Evolutionary conservation across 2,888 invertebrate genomes (phyloP).

Genomic region (Laspeyria flexula): DNA sequence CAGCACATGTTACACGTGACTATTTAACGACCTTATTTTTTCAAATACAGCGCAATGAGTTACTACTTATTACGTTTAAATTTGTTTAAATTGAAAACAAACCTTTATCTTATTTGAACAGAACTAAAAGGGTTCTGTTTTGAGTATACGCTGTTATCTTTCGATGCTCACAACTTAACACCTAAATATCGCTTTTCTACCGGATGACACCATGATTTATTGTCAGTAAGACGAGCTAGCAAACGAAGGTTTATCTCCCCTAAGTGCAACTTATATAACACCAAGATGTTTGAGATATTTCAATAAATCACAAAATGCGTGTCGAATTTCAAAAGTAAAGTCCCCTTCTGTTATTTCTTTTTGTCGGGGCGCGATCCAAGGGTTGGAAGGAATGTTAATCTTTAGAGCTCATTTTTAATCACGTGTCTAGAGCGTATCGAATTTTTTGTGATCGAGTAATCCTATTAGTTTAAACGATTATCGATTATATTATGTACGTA

Average conservation of each 20-base stretch:
- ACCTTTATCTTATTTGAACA: constrained; percentile 26
- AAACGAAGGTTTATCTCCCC: constrained; percentile 79
- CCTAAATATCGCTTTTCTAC: constrained; percentile 72
- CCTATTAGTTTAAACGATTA: constrained; percentile 49
- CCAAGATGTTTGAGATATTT: constrained; percentile 78
- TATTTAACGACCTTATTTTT: constrained; percentile 29
- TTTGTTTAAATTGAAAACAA: constrained; percentile 7
- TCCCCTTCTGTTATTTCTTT: constrained; percentile 64
- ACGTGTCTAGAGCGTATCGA: constrained; percentile 57
- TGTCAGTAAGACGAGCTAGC: constrained; percentile 76
- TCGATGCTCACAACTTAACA: constrained; percentile 66
- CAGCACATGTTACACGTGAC: constrained; percentile 30
- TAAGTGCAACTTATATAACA: constrained; percentile 73
- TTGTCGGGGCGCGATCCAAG: constrained; percentile 54
- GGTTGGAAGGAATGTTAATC: constrained; percentile 75
- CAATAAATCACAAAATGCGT: constrained; percentile 83
- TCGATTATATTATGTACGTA: constrained; percentile 46
- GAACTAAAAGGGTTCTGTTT: constrained; percentile 16
- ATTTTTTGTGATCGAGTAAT: constrained; percentile 56
- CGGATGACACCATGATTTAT: constrained; percentile 79
- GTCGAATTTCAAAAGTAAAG: constrained; percentile 78
- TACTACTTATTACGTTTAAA: constrained; percentile 12
- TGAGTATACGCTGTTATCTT: constrained; percentile 49
- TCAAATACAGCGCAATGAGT: constrained; percentile 19
- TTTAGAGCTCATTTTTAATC: constrained; percentile 64